A percentile compares a stretch with the other conserved stretches of the same genome.
Conservation (phyloP, 2,113 vertebrate genomes). For the Otis tarda region DNA sequence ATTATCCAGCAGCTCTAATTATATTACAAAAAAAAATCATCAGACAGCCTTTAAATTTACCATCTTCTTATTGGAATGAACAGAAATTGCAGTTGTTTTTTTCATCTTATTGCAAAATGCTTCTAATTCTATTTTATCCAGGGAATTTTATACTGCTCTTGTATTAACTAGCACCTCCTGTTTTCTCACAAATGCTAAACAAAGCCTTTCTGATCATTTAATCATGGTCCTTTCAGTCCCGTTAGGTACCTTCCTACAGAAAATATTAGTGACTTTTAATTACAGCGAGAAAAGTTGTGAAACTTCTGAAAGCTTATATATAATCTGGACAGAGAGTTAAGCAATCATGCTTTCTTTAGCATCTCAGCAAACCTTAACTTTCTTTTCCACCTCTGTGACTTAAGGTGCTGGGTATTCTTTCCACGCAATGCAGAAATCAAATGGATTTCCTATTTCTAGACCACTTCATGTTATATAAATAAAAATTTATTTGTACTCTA, state of each 20-base stretch:
- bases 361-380: background rate
- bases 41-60: background rate
- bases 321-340: background rate
- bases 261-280: background rate
- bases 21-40: background rate
- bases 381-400: background rate
- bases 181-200: background rate
- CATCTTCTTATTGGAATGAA: background rate
- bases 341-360: background rate
- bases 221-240: background rate
- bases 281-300: background rate
- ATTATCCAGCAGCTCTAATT: background rate
- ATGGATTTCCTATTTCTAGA: slow-evolving; percentile 23
- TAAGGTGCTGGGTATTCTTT: background rate
- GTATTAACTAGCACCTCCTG: background rate
- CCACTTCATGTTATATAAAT: background rate
- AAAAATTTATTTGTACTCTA: background rate
- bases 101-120: background rate
- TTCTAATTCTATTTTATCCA: background rate
- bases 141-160: background rate
- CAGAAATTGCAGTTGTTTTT: background rate
- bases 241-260: background rate
- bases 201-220: background rate
- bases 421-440: background rate
- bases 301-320: background rate